Base-by-base conservation (phyloP, 2,888 invertebrate species). In the Drosophila falleni region DNA sequence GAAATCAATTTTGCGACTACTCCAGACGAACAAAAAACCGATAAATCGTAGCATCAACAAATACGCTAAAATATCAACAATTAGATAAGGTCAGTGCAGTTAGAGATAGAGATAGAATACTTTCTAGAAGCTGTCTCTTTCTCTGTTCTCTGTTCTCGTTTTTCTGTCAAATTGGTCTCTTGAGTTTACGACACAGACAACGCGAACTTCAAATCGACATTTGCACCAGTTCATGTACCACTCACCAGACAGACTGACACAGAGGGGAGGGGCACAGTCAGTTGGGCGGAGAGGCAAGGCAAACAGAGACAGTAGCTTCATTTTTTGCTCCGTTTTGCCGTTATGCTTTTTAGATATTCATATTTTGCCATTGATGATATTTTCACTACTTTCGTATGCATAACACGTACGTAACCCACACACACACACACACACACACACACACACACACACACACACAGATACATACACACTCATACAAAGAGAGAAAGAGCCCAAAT, bases 341-440 rank as follows among this genome's bases (percentile, higher is more conserved):
- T 86, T 85, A 87, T 87, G 84, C 87, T 86, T 86, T 84, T 87
- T 87, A 87, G 87, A 86, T 87, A 87, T 87, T 87, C 86, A 87
- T 87, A 87, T 87, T 87, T 83, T 81, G 76, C 81, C 87, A 87
- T 87, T 87, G 86, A 87, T 87, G 86, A 87, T 87, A 87, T 87
- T 87, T 87, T 87, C 78, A 87, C 86, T 87, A 86, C 86, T 87
- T 87, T 81, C 76, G 87, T 87, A 87, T 87, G 86, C 86, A 87
- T 87, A 84, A 87, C 87, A 87, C 86, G 86, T 73, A 80, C 74
- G 68, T 67, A 71, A 49, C 66, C 74, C 82, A 49, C 79, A 68
- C 74, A 60, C 56, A 66, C 51, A 60, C 59, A 74, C 63, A 64
- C 53, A 54, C 44, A 19, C 46, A 44, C 51, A 59, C 29, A 58